Evolutionary conservation across 2,113 vertebrate genomes (phyloP).

Genomic region (Nothoprocta pentlandii): DNA sequence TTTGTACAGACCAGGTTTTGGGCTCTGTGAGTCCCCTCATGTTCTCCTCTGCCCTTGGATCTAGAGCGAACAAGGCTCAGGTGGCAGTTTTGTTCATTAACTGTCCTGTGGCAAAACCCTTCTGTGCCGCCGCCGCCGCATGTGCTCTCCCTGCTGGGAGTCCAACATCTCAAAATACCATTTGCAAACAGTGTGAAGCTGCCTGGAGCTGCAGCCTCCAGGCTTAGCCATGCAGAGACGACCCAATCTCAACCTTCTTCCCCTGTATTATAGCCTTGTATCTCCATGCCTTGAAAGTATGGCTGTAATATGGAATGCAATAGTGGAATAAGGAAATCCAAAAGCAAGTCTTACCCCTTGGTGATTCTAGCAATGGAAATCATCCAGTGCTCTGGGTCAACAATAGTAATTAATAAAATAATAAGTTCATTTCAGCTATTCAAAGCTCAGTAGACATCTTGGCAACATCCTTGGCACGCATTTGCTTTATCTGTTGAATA

Average conservation of each 20-base stretch:
- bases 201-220: not conserved
- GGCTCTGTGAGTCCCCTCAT: not conserved
- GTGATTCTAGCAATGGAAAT: not conserved
- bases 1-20: not conserved
- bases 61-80: not conserved
- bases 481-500: not conserved
- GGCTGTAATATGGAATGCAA: no score
- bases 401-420: not conserved
- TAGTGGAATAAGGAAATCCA: not conserved
- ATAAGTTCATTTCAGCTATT: not conserved
- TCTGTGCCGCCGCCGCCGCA: not conserved
- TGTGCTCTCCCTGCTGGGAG: accelerated
- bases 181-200: not conserved
- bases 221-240: not conserved
- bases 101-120: not conserved
- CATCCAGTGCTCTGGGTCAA: not conserved
- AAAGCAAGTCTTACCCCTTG: not conserved
- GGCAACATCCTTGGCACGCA: not conserved
- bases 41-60: not conserved
- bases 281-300: no score
- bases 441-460: not conserved
- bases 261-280: not conserved
- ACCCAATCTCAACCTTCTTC: not conserved
- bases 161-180: not conserved
- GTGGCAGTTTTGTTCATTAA: not conserved